Conservation (phyloP, 2,113 vertebrate genomes). For the Phylloscopus trochiloides region DNA sequence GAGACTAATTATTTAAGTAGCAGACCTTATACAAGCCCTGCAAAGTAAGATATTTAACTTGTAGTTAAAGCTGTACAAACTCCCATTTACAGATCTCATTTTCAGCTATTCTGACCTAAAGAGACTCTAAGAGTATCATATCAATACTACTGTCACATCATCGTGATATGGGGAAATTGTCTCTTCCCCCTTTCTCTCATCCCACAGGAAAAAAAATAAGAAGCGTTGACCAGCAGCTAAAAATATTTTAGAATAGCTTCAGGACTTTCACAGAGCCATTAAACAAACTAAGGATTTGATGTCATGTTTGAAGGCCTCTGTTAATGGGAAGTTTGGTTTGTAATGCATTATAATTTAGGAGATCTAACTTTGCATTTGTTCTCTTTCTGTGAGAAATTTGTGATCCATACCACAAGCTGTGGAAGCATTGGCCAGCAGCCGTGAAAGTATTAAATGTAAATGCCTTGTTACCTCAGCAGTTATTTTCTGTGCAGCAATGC, state of each 20-base stretch:
- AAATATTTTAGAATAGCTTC: not conserved
- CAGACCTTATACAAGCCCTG: not conserved
- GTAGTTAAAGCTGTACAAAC: not conserved
- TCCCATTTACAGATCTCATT: not conserved
- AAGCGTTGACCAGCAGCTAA: not conserved
- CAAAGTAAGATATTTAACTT: not conserved
- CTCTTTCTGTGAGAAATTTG: not conserved
- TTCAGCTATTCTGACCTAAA: not conserved
- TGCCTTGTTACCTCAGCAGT: not conserved
- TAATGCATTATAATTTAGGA: conserved; percentile 11
- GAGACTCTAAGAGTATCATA: not conserved
- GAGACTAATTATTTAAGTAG: not conserved
- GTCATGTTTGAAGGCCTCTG: not conserved
- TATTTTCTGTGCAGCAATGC: not conserved
- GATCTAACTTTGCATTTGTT: conserved; percentile 13
- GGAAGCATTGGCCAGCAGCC: conserved; percentile 34
- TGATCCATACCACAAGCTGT: not conserved
- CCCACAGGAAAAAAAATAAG: not conserved
- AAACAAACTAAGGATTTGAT: conserved; percentile 1
- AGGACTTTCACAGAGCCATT: not conserved
- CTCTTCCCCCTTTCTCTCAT: not conserved
- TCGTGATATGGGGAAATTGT: rapidly evolving
- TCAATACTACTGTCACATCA: not conserved
- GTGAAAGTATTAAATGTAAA: conserved; percentile 28
- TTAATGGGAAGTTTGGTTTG: not conserved